These are phyloP conservation scores for Fragum whitleyi DNA, from an alignment of 2,888 invertebrate species.

Conservation along the genomic window DNA sequence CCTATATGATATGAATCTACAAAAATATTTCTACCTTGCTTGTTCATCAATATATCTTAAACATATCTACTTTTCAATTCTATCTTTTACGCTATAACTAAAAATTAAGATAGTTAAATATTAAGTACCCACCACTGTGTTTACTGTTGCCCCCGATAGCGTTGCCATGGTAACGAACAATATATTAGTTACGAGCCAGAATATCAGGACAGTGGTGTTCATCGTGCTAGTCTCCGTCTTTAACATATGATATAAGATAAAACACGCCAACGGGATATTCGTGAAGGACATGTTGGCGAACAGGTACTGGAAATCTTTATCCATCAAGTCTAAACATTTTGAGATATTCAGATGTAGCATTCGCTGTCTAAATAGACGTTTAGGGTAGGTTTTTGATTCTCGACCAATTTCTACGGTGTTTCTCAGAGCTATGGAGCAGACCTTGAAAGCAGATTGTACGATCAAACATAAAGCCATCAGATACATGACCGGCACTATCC, in stretches of 20 bases:
- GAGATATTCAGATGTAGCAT: slow-evolving; percentile 35
- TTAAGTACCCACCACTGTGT: slow-evolving; percentile 25
- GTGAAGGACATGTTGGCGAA: slow-evolving; percentile 28
- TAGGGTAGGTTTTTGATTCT: slow-evolving; percentile 16
- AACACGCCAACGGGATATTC: slow-evolving; percentile 32
- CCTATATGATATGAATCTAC: no score
- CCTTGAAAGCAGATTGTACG: slow-evolving; percentile 2
- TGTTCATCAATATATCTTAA: no score
- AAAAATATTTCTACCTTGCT: no score
- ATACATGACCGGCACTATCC: slow-evolving; percentile 18
- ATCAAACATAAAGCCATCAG: background rate
- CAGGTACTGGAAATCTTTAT: slow-evolving; percentile 37
- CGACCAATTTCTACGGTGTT: background rate
- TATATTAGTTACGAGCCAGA: slow-evolving; percentile 24
- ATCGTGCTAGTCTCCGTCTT: background rate
- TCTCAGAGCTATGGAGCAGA: slow-evolving; percentile 10
- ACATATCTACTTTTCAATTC: no score
- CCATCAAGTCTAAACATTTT: slow-evolving; percentile 28
- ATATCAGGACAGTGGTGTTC: background rate
- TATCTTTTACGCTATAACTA: background rate
- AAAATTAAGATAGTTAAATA: background rate
- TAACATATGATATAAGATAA: slow-evolving; percentile 29
- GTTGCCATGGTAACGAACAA: slow-evolving; percentile 2
- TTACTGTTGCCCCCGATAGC: slow-evolving; percentile 8
- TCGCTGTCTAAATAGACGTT: slow-evolving; percentile 27